Conservation (phyloP, 2,113 vertebrate species). For the Cottus gobio region DNA sequence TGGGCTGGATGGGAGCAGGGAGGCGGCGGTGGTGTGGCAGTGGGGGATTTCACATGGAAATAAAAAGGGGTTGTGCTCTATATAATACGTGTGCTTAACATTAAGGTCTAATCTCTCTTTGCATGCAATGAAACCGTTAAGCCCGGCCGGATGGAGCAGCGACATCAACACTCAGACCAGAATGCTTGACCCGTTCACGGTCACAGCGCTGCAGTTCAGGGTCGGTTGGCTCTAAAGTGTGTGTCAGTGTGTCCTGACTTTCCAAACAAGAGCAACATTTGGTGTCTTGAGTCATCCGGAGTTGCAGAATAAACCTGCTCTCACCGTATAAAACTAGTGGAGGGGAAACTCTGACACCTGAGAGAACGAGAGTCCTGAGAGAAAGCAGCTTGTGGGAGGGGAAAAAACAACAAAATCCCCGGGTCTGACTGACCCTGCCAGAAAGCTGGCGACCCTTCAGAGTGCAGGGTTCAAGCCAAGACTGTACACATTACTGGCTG, state of each 20-base stretch:
- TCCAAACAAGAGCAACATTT: background rate
- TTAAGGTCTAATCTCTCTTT: slow-evolving; percentile 36
- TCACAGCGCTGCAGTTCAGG: background rate
- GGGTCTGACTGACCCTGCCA: slow-evolving; percentile 48
- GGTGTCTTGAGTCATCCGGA: background rate
- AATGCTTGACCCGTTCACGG: background rate
- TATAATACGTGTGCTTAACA: slow-evolving; percentile 22
- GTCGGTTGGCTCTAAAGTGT: background rate
- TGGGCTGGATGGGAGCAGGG: slow-evolving; percentile 26
- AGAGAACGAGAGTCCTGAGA: background rate
- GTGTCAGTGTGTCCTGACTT: background rate
- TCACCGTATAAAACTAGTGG: background rate
- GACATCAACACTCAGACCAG: background rate
- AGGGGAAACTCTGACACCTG: slow-evolving; percentile 53
- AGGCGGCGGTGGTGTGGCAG: slow-evolving; percentile 8
- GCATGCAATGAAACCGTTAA: slow-evolving; percentile 10
- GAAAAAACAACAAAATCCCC: background rate
- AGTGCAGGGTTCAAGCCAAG: slow-evolving; percentile 55
- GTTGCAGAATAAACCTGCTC: slow-evolving; percentile 19
- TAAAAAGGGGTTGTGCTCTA: slow-evolving; percentile 20
- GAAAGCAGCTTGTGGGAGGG: slow-evolving; percentile 17
- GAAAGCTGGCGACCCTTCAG: slow-evolving; percentile 37
- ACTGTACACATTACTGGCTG: slow-evolving; percentile 56
- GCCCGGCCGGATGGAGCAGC: background rate
- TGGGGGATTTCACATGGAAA: slow-evolving; percentile 20